Conservation (phyloP, 2,113 vertebrate genomes). For the Xenotilapia leptura region DNA sequence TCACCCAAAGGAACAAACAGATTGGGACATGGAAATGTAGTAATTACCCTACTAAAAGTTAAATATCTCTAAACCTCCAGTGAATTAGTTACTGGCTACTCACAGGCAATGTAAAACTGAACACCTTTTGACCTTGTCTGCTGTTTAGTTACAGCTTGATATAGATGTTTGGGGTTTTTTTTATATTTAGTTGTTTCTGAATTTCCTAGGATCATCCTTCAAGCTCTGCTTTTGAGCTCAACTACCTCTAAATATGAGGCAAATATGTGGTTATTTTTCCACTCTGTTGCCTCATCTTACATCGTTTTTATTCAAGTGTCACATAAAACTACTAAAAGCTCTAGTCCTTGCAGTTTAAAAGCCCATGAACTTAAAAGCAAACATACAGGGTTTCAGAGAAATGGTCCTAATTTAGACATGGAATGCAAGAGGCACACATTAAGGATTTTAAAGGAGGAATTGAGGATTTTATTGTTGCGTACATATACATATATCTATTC, state of each 20-base stretch:
- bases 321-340: background rate
- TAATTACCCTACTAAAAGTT: background rate
- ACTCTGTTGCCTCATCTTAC: background rate
- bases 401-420: background rate
- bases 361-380: background rate
- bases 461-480: background rate
- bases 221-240: background rate
- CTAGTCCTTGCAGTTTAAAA: background rate
- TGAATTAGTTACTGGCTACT: background rate
- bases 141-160: background rate
- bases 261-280: background rate
- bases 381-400: background rate
- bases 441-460: background rate
- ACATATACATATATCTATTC: background rate
- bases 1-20: background rate
- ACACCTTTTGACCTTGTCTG: background rate
- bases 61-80: background rate
- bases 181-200: background rate
- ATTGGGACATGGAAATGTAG: background rate
- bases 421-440: background rate
- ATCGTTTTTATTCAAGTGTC: background rate
- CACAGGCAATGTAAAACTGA: background rate
- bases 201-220: background rate
- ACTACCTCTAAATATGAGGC: background rate
- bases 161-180: fast-evolving